Conservation (phyloP, 1,140 invertebrate genomes). For the Drosophila sulfurigaster region DNA sequence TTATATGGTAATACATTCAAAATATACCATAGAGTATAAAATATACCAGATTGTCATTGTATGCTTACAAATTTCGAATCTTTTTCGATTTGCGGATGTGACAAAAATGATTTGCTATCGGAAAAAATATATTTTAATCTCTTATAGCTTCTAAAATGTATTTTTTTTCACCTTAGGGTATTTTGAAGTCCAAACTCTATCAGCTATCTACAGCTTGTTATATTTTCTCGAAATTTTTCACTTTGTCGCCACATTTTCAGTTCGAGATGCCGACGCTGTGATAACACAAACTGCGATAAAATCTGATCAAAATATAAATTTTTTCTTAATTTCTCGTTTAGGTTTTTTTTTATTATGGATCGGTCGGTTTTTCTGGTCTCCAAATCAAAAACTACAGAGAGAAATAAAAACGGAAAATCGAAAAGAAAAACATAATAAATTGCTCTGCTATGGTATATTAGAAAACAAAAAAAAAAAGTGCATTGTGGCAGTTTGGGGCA, state of each 20-base stretch:
- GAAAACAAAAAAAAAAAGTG: conserved; percentile 34
- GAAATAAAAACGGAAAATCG: conserved; percentile 32
- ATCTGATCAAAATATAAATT: conserved; percentile 70
- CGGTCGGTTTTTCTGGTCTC: conserved; percentile 11
- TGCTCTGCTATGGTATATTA: conserved; percentile 33
- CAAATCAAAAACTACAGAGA: conserved; percentile 17
- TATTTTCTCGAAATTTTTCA: conserved; percentile 61
- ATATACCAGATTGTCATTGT: no score
- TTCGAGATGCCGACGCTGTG: conserved; percentile 63
- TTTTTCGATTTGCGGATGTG: no score
- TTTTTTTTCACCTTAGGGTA: not conserved
- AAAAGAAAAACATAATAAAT: conserved; percentile 51
- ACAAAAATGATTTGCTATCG: no score
- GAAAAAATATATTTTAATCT: no score
- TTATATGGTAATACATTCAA: no score
- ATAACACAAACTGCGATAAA: conserved; percentile 66
- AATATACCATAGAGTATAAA: no score
- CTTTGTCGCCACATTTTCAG: conserved; percentile 61
- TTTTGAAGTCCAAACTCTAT: not conserved
- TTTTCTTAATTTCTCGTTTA: conserved; percentile 61
- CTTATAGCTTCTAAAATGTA: not conserved
- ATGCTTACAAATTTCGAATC: no score
- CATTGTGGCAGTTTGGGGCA: conserved; percentile 43
- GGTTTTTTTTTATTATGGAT: conserved; percentile 40
- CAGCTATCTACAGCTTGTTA: not conserved